A percentile compares a stretch with the other conserved stretches of the same genome.
These are phyloP conservation scores for Cyprinodon diabolis DNA, from an alignment of 2,797 vertebrate genomes.

Conservation along the genomic window DNA sequence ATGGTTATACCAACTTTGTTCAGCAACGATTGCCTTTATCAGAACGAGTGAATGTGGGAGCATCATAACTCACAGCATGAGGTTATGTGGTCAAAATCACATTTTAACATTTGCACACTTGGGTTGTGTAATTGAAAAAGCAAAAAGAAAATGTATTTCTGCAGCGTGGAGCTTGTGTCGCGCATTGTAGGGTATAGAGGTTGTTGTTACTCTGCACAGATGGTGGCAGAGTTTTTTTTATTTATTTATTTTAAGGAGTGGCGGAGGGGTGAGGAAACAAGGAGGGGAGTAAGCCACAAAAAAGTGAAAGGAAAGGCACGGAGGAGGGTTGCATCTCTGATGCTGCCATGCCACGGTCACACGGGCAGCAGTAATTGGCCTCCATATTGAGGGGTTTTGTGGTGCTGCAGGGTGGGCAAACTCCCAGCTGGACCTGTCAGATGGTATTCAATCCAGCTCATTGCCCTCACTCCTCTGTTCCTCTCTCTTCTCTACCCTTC, in stretches of 20 bases:
- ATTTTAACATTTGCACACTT: conserved; percentile 10
- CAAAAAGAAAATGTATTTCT: conserved; percentile 44
- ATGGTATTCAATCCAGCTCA: conserved; percentile 86
- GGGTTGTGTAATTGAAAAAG: conserved; percentile 20
- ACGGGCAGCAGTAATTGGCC: conserved; percentile 86
- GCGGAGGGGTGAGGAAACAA: conserved; percentile 40
- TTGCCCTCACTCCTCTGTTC: conserved; percentile 75
- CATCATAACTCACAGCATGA: conserved; percentile 22
- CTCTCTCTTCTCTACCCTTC: conserved; percentile 53
- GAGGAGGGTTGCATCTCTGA: conserved; percentile 67
- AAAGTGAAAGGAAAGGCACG: conserved; percentile 38
- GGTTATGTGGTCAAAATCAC: not conserved
- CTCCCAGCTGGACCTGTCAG: conserved; percentile 87
- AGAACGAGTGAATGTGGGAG: conserved; percentile 23
- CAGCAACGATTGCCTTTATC: not conserved
- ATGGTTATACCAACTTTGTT: conserved; percentile 31
- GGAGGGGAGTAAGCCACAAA: conserved; percentile 22
- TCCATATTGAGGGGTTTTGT: conserved; percentile 86
- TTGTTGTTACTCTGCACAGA: conserved; percentile 85
- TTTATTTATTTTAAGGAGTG: conserved; percentile 55
- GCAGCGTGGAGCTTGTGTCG: conserved; percentile 64
- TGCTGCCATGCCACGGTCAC: conserved; percentile 82
- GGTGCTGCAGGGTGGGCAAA: conserved; percentile 81
- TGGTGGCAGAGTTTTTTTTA: conserved; percentile 75
- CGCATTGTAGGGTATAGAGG: conserved; percentile 77